A percentile compares a stretch with the other conserved stretches of the same genome.
These are phyloP conservation scores for Idaea straminata DNA, from an alignment of 2,888 invertebrate species.

Conservation along the genomic window DNA sequence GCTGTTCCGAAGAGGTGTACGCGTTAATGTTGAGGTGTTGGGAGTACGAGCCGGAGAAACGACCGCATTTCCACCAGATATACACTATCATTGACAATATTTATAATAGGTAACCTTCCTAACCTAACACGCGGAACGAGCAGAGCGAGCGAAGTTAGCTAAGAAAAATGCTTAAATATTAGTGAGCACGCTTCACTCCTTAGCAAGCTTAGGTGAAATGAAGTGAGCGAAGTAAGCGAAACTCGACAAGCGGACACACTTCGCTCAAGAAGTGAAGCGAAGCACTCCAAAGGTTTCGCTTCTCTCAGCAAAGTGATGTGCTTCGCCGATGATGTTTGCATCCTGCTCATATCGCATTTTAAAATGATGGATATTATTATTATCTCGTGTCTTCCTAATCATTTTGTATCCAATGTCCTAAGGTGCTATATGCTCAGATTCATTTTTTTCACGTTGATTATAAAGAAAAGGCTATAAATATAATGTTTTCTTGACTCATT, in stretches of 20 bases:
- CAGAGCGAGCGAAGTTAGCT: background rate
- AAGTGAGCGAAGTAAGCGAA: background rate
- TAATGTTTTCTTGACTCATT: no score
- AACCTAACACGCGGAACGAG: background rate
- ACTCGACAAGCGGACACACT: background rate
- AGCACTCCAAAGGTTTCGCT: no score
- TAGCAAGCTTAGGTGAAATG: background rate
- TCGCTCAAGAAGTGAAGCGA: no score
- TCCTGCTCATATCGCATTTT: background rate
- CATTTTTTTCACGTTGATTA: background rate
- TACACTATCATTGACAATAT: constrained; percentile 87
- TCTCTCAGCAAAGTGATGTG: no score
- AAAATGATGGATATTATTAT: background rate
- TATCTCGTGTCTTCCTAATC: background rate
- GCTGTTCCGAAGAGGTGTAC: constrained; percentile 93
- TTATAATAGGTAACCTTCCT: constrained; percentile 62
- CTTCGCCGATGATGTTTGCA: no score
- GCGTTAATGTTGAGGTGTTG: constrained; percentile 95
- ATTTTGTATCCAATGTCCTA: background rate
- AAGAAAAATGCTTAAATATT: background rate
- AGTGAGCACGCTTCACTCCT: background rate
- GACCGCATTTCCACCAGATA: constrained; percentile 96
- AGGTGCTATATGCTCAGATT: background rate
- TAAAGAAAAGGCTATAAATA: no score
- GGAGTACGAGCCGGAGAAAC: constrained; percentile 94